Conservation (phyloP, 2,797 vertebrate species). For the Cheirogaleus major region DNA sequence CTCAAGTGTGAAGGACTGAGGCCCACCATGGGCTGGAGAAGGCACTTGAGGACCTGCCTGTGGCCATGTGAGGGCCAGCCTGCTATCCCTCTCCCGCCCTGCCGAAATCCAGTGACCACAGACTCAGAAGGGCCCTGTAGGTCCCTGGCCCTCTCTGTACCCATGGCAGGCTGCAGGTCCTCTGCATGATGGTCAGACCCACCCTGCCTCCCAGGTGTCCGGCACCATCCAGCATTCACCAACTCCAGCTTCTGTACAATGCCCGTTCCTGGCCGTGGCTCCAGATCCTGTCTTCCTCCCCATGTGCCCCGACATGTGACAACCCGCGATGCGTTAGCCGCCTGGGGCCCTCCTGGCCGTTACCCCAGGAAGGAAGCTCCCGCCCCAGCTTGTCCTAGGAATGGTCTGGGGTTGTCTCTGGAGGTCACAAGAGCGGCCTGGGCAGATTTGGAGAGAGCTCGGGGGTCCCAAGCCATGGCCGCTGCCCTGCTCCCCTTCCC, state of each 20-base stretch:
- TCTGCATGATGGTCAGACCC: accelerated
- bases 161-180: accelerated
- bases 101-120: not conserved
- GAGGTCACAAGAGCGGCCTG: not conserved
- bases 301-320: accelerated
- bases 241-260: accelerated
- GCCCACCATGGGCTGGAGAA: accelerated
- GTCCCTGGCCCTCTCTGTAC: accelerated
- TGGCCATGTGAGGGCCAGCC: accelerated
- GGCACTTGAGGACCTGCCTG: too few relatives aligned
- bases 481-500: accelerated
- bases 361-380: not conserved
- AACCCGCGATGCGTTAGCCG: accelerated
- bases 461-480: accelerated
- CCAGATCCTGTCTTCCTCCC: accelerated
- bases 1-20: not conserved
- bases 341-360: accelerated
- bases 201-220: accelerated
- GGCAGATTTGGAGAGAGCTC: not conserved
- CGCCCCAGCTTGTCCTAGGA: not conserved
- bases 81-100: too few relatives aligned
- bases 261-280: accelerated
- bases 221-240: accelerated
- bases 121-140: not conserved
- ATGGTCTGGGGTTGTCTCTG: not conserved